Percentiles rank a stretch among this genome's conserved stretches.
phyloP scores from a whole-genome alignment of 2,888 invertebrate genomes.

The Ceratothoa steindachneri region DNA sequence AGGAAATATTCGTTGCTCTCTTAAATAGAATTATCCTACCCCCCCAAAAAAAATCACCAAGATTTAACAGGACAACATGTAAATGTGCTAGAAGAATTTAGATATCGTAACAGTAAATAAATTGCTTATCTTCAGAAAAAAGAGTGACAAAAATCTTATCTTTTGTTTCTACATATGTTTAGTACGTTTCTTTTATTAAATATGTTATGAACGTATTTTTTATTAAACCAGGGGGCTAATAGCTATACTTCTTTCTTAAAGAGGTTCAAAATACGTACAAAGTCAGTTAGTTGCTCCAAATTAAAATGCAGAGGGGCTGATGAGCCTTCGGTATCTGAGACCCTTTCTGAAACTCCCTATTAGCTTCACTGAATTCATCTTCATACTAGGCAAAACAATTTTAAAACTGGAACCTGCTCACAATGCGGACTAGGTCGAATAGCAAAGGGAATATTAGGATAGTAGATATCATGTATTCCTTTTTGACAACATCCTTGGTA shows the following conservation, averaged over 20 bases:
- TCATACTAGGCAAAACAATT: background rate
- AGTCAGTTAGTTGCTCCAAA: background rate
- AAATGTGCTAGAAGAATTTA: no score
- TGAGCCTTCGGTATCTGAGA: background rate
- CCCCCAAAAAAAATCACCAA: no score
- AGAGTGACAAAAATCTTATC: no score
- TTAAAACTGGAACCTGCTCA: background rate
- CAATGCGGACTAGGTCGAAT: background rate
- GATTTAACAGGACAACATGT: background rate
- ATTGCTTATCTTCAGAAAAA: no score
- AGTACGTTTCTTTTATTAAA: background rate
- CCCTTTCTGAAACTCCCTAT: background rate
- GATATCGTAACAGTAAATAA: no score
- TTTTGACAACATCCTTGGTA: background rate
- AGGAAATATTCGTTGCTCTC: background rate
- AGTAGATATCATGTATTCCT: no score
- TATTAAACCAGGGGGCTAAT: background rate
- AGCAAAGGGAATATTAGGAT: no score
- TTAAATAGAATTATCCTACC: no score
- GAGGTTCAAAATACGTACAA: background rate
- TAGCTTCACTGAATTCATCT: background rate
- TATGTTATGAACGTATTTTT: background rate
- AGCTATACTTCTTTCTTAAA: background rate
- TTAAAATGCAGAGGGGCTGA: background rate
- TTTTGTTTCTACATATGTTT: no score